phyloP scores from a whole-genome alignment of 2,113 vertebrate species.

The Gallinago jamesoni region DNA sequence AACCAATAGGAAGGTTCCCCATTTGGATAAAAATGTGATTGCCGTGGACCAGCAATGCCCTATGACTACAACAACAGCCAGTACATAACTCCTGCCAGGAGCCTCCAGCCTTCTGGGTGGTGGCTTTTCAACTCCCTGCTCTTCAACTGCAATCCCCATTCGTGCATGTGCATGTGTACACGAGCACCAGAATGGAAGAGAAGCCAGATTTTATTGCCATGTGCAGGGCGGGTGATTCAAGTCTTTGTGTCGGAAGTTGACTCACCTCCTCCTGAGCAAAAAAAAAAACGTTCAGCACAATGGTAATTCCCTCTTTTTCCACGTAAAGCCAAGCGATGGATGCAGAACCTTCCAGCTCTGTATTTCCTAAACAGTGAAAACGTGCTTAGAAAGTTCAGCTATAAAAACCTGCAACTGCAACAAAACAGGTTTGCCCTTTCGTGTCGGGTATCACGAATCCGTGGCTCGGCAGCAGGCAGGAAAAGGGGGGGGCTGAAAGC shows the following conservation, averaged over 20 bases:
- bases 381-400: conserved; percentile 44
- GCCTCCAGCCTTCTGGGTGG: background rate
- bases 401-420: conserved; percentile 31
- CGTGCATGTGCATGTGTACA: background rate
- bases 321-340: background rate
- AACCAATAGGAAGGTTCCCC: background rate
- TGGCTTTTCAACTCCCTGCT: background rate
- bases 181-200: background rate
- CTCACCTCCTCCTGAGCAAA: conserved; percentile 10
- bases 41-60: background rate
- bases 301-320: conserved; percentile 28
- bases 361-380: conserved; percentile 16
- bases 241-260: conserved; percentile 27
- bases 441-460: background rate
- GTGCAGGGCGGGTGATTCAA: conserved; percentile 13
- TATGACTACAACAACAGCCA: background rate
- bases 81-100: background rate
- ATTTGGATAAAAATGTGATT: background rate
- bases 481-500: background rate
- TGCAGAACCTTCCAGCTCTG: background rate
- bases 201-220: background rate
- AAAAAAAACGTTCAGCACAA: background rate
- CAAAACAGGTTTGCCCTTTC: conserved; percentile 29
- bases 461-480: background rate
- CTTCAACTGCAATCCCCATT: background rate